phyloP scores from a whole-genome alignment of 2,113 vertebrate species.

The Lagopus leucura region DNA sequence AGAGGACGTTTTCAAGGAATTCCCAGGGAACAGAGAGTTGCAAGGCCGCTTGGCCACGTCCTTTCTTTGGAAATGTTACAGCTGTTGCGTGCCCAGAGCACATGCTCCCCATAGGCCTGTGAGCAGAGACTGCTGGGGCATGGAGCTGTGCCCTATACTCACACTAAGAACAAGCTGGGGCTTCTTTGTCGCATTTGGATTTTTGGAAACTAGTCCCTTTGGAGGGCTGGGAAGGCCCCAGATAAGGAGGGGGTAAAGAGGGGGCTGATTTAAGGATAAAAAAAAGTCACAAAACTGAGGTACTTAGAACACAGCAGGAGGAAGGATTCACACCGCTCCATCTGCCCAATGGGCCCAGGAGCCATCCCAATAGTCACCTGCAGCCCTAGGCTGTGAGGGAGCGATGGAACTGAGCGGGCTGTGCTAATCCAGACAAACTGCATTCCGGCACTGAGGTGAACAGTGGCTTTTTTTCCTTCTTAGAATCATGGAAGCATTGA shows the following conservation, averaged over 20 bases:
- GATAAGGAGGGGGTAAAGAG: not conserved
- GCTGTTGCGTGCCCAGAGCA: not conserved
- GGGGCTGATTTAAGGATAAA: not conserved
- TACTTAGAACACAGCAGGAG: not conserved
- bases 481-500: no score
- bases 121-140: not conserved
- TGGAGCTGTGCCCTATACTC: not conserved
- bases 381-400: fast-evolving
- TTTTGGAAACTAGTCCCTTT: not conserved
- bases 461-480: fast-evolving
- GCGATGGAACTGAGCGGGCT: not conserved
- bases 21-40: not conserved
- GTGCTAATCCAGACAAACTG: no score
- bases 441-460: not conserved
- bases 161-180: no score
- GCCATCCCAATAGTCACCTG: not conserved
- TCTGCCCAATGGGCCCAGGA: not conserved
- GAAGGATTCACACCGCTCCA: not conserved
- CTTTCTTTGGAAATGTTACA: not conserved
- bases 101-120: fast-evolving
- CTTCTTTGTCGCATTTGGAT: not conserved
- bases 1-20: not conserved
- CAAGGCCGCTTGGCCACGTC: not conserved
- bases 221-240: not conserved
- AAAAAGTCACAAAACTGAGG: not conserved